Evolutionary conservation across 2,113 vertebrate genomes (phyloP), one percentile per base, ranked within the genome.

Genomic region (Bubo scandiacus): DNA sequence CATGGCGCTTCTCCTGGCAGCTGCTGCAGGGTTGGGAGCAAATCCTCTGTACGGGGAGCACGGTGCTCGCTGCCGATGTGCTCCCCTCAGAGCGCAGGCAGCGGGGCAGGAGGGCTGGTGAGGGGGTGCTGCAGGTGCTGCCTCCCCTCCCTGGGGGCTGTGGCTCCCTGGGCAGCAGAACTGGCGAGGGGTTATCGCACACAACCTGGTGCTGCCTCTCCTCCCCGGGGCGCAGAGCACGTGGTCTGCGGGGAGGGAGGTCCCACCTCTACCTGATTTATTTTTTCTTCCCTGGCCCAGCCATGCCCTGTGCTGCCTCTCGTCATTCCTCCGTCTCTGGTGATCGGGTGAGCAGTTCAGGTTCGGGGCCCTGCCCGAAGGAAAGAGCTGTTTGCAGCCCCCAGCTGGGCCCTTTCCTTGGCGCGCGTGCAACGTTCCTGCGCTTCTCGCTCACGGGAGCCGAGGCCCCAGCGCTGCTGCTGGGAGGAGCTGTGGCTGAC

Each of bases 401-500:
- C 94, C 83, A 61, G 88, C 91, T 12, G 65, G 96, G 96, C 96
- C 95, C 93, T 94, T 90, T 12, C 15, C 86, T 82, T 97, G 95
- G 96, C 91, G 36, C 9, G 57, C 4, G 4, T 1, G 25, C 15
- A 8, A 14, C 92, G 94, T 94, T 97, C 94, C 95, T 92, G 81
- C 2, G 3, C 93, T 52, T 2, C 80, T 52, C 32, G 92, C 75
- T 71, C 36, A 36, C 42, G 29, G 92, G 78, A 91, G 91, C 80
- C 86, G 95, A 92, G 93, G 96, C 96, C 96, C 95, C 96, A 79
- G 73, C 73, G 88, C 92, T 47, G 95, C 93, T 89, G 94, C 73
- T 43, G 93, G 96, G 96, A 96, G 96, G 94, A 94, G 96, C 96
- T 68, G 94, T 32, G 93, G 81, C 92, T 93, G 94, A 85, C 13